Base-by-base conservation (phyloP, 37 sponge, comb jelly and placozoan species). In the Bolinopsis microptera region DNA sequence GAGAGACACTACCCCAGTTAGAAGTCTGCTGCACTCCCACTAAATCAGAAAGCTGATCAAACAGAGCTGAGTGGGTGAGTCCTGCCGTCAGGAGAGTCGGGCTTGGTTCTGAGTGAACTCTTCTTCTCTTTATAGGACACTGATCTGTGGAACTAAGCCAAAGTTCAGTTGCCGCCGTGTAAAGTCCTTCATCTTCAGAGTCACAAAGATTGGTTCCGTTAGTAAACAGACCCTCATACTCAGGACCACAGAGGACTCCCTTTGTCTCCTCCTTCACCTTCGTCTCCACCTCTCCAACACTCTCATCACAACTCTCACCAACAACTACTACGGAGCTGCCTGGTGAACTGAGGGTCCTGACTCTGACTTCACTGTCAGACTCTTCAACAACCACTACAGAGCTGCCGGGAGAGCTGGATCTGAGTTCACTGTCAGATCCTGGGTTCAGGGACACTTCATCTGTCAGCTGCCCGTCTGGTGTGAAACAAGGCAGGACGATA, bases 1-100 rank as follows among this genome's bases (percentile, higher is more conserved):
- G 33, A 16, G 21, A 34, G 1, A 32, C 80, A 77, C 80, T 77
- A 1, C 80, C 80, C 80, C 80, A 77, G 36, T 27, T 77, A 1
- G 35, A 28, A 9, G 27, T 22, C 80, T 36, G 27, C 33, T 16
- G 33, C 36, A 77, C 80, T 34, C 80, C 80, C 80, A 77, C 80
- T 36, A 77, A 34, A 35, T 77, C 80, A 35, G 80, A 32, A 2
- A 77, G 80, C 21, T 77, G 80, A 18, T 77, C 80, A 28, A 77
- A 32, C 33, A 35, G 33, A 34, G 33, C 80, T 31, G 80, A 32
- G 33, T 32, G 80, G 35, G 80, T 35, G 21, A 77, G 80, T 77
- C 80, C 80, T 21, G 80, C 80, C 22, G 36, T 16, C 8, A 1
- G 33, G 35, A 77, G 80, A 1, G 5, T 34, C 1, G 37, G 18